Evolutionary conservation across 2,888 invertebrate species (phyloP).

Genomic region (Drosophila peninsularis): DNA sequence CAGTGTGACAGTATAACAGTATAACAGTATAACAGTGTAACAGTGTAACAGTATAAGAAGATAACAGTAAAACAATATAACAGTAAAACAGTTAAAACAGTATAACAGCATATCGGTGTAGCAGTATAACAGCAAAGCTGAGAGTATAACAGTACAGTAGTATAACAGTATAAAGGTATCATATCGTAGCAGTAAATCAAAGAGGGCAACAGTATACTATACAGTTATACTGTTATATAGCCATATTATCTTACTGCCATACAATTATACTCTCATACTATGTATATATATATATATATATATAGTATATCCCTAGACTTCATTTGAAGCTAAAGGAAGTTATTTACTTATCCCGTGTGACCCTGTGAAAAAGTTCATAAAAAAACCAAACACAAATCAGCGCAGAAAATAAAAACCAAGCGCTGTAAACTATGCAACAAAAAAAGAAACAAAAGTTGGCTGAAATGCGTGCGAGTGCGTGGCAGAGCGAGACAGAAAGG

Average conservation of each 20-base stretch:
- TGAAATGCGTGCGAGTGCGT: conserved; percentile 10
- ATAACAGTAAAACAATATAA: not conserved
- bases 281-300: not conserved
- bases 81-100: not conserved
- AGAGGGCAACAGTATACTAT: not conserved
- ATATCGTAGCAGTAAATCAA: not conserved
- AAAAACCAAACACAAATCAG: conserved; percentile 48
- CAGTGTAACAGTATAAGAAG: not conserved
- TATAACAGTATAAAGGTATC: not conserved
- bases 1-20: not conserved
- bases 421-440: conserved; percentile 46
- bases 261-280: too few relatives aligned
- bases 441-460: conserved; percentile 12
- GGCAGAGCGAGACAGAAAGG: not conserved
- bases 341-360: conserved; percentile 31
- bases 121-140: not conserved
- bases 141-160: not conserved
- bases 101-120: not conserved
- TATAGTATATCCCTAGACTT: not conserved
- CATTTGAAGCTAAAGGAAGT: conserved; percentile 25
- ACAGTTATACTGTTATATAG: too few relatives aligned
- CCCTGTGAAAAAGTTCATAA: conserved; percentile 18
- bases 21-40: not conserved
- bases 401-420: conserved; percentile 31
- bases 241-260: too few relatives aligned